Evolutionary conservation across 1,140 invertebrate species (phyloP), one percentile per base, ranked within the genome.

Genomic region (Cotesia typhae): DNA sequence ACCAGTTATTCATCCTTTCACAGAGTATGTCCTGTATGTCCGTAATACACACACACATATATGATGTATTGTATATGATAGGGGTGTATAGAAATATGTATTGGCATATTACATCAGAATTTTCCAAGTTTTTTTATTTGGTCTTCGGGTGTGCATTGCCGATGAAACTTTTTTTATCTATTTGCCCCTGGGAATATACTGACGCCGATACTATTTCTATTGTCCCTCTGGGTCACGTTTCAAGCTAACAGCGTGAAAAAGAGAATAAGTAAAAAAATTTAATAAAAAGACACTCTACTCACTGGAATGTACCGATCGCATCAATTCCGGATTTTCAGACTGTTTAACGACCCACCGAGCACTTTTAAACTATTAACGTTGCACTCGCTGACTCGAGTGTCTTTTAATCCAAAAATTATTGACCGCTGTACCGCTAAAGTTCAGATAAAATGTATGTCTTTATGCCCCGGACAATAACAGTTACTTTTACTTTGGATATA

Each of bases 211-310:
- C n/a, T 47, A 47, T 47, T 47, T 47, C 64, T 41, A 66, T 66
- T 66, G 64, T 66, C 64, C 64, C 64, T 66, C 10, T 47, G 41
- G 64, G 64, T 66, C 64, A 66, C 64, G 64, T 66, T 47, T 38
- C 20, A 10, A 52, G 38, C 38, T 41, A 28, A 17, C 38, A 66
- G 36, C 20, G 64, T 20, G 64, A 66, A 66, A 66, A 66, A n/a
- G 64, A 66, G 38, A 47, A 20, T n/a, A 51, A 20, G 47, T n/a
- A 37, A 65, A 36, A 61, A 20, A 61, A 35, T 20, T 28, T 35
- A 61, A 14, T 55, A n/a, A 20, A 55, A 55, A n/a, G 12, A 55
- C 53, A 20, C 17, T 55, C 59, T 5, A 52, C 10, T 41, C 53
- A 20, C 17, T 55, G 17, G 4, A 52, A 37, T 41, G 64, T 41